Evolutionary conservation across 2,113 vertebrate species (phyloP), one percentile per base, ranked within the genome.

Genomic region (Fregetta grallaria): DNA sequence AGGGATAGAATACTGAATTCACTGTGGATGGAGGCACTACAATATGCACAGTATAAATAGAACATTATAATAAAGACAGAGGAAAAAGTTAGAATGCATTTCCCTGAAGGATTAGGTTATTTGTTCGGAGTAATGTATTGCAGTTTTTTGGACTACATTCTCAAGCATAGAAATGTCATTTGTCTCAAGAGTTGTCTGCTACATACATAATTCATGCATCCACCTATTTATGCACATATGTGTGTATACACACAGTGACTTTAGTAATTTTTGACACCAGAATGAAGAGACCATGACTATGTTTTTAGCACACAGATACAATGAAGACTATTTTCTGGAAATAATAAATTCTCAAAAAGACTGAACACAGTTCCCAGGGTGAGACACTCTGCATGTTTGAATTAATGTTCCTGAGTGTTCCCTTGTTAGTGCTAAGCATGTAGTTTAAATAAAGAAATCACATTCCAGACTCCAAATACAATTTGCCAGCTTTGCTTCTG

Each of bases 391-490:
- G 58, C 49, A 79, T 86, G 74, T 95, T 94, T 90, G 86, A 96
- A 94, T 93, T 93, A 96, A 92, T 80, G 82, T 77, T 95, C 86
- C 56, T 75, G 65, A 95, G 63, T 87, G 61, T 76, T 94, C 90
- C 91, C 86, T 92, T 91, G 88, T 93, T 92, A 95, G 86, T 52
- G 79, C 47, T 92, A 95, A 93, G 44, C 36, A 80, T 91, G 82
- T 90, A 93, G 55, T 92, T 95, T 96, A 96, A 95, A 96, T 92
- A 95, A 94, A 96, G 92, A 96, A 94, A 96, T 94, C 88, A 94
- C 83, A 91, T 97, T 92, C 91, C 68, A 94, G 47, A 55, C 36
- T 96, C 73, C 86, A 87, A 96, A 95, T 81, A 81, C 79, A 95
- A 81, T 96, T 96, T 97, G 91, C 79, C 86, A 96, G 68, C 75